These are phyloP conservation scores for Loxodonta africana DNA, from an alignment of 2,113 vertebrate genomes.

Conservation along the genomic window DNA sequence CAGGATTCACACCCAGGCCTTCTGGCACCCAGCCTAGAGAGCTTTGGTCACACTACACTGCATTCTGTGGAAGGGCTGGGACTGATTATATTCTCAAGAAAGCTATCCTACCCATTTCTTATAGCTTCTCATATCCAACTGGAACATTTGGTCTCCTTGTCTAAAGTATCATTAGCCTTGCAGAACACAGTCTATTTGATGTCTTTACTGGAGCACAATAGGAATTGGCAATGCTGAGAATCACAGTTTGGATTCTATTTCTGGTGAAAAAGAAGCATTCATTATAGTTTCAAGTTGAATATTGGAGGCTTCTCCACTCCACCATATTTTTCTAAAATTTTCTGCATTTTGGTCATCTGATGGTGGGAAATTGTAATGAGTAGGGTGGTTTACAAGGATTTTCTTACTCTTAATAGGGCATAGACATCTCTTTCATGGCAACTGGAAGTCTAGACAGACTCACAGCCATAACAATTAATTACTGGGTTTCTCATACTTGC, in stretches of 20 bases:
- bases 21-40: not conserved
- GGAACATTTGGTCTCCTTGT: not conserved
- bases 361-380: not conserved
- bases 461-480: conserved; percentile 58
- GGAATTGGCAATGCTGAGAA: not conserved
- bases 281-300: conserved; percentile 15
- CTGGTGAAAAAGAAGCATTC: not conserved
- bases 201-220: not conserved
- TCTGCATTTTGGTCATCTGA: not conserved
- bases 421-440: conserved; percentile 44
- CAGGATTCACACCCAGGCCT: not conserved
- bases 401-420: conserved; percentile 17
- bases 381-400: not conserved
- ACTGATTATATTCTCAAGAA: not conserved
- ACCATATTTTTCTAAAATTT: not conserved
- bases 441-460: conserved; percentile 56
- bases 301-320: not conserved
- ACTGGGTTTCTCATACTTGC: conserved; percentile 27
- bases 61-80: not conserved
- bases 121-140: not conserved
- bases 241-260: conserved; percentile 25
- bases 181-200: not conserved
- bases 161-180: not conserved
- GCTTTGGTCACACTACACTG: too few relatives aligned
- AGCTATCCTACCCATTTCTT: not conserved